A percentile compares a stretch with the other conserved stretches of the same genome.
Evolutionary conservation across 1,140 invertebrate species (phyloP).

Genomic region (Neuroterus valhalla): DNA sequence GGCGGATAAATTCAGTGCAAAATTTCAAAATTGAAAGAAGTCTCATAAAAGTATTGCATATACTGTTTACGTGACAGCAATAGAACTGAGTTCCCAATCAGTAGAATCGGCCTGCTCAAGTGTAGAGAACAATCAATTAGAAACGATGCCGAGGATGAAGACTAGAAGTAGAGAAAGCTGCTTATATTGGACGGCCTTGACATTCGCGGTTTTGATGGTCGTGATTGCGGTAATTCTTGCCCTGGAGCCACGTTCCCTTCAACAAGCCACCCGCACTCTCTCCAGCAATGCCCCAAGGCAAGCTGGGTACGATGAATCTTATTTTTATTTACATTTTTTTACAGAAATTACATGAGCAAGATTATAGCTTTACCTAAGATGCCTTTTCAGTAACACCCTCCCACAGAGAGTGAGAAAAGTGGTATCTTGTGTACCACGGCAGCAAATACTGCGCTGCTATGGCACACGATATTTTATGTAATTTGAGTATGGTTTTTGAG

Average conservation of each 20-base stretch:
- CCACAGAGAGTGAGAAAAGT: too few relatives aligned
- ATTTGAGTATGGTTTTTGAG: too few relatives aligned
- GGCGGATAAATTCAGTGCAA: not conserved
- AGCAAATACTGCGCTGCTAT: too few relatives aligned
- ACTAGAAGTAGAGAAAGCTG: constrained; percentile 63
- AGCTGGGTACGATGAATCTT: constrained; percentile 69
- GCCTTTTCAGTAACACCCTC: too few relatives aligned
- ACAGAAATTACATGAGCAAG: not conserved
- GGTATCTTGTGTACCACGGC: too few relatives aligned
- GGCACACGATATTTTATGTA: too few relatives aligned
- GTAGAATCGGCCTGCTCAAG: constrained; percentile 62
- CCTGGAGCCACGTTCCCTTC: constrained; percentile 68
- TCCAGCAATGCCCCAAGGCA: constrained; percentile 69
- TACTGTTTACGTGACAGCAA: constrained; percentile 69
- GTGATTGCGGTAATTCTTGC: constrained; percentile 69
- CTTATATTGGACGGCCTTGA: constrained; percentile 66
- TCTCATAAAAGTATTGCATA: constrained; percentile 60
- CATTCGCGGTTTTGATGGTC: constrained; percentile 63
- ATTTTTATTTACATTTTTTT: constrained; percentile 54
- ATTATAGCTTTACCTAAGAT: too few relatives aligned
- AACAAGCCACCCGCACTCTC: constrained; percentile 62
- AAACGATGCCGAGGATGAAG: constrained; percentile 63
- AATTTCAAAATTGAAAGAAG: constrained; percentile 16
- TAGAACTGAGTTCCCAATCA: constrained; percentile 51
- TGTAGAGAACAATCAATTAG: constrained; percentile 60